phyloP scores from a whole-genome alignment of 2,113 vertebrate species.

The Stigmatopora argus region DNA sequence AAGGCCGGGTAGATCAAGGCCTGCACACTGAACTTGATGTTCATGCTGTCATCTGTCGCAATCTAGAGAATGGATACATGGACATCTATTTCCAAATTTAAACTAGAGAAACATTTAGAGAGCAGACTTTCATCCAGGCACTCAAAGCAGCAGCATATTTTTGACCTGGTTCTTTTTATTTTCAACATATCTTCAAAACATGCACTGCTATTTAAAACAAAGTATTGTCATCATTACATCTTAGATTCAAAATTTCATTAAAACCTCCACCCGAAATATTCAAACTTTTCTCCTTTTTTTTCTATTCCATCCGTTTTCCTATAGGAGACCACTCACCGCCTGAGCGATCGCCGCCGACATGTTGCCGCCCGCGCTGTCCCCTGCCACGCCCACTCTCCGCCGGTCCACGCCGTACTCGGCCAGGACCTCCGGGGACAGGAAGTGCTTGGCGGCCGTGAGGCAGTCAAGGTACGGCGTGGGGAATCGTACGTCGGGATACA shows the following conservation, averaged over 20 bases:
- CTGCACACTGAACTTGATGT: constrained; percentile 71
- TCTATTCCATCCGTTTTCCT: not conserved
- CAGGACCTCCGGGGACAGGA: constrained; percentile 78
- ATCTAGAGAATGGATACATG: constrained; percentile 30
- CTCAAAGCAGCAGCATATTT: too few relatives aligned
- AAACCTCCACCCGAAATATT: too few relatives aligned
- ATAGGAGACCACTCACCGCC: constrained; percentile 68
- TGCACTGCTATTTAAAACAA: too few relatives aligned
- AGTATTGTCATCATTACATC: too few relatives aligned
- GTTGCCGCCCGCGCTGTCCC: constrained; percentile 94
- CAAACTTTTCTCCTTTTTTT: too few relatives aligned
- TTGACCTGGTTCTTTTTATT: too few relatives aligned
- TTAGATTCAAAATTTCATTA: too few relatives aligned
- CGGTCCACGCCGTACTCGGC: constrained; percentile 81
- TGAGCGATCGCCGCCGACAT: constrained; percentile 86
- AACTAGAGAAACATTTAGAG: too few relatives aligned
- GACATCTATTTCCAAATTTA: too few relatives aligned
- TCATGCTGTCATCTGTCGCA: constrained; percentile 34
- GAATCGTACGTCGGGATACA: constrained; percentile 82
- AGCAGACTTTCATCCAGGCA: too few relatives aligned
- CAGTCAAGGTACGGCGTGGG: constrained; percentile 82
- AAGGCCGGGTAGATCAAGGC: constrained; percentile 85
- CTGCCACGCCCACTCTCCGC: constrained; percentile 79
- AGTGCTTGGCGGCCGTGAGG: constrained; percentile 77
- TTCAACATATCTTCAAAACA: too few relatives aligned